Conservation (phyloP, 2,113 vertebrate species). For the Callocephalon fimbriatum region DNA sequence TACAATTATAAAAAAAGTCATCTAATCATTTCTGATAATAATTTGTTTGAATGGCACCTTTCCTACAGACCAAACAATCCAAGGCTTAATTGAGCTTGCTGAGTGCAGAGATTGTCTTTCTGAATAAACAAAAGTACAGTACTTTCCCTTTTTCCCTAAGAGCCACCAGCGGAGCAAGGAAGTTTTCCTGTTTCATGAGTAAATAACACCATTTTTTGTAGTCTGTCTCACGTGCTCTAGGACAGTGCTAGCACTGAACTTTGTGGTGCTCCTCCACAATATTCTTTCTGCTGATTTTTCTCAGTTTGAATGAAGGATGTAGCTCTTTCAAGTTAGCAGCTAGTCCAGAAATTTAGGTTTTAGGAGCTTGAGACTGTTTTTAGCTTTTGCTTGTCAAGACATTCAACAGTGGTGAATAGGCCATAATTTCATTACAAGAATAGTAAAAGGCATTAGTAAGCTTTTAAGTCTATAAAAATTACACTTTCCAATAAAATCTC, state of each 20-base stretch:
- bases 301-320: neutral
- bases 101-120: neutral
- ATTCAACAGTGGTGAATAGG: neutral
- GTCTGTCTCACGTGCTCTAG: neutral
- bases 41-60: neutral
- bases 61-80: neutral
- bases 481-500: neutral
- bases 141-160: neutral
- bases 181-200: neutral
- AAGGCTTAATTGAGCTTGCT: neutral
- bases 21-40: neutral
- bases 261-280: neutral
- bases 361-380: neutral
- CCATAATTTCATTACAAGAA: neutral
- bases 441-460: neutral
- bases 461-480: neutral
- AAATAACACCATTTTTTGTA: neutral
- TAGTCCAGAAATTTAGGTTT: constrained; percentile 25
- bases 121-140: neutral
- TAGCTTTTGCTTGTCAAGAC: neutral
- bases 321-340: neutral
- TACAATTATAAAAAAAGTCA: neutral
- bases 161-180: neutral
- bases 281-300: neutral
- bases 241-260: neutral